Percentiles rank a stretch among this genome's conserved stretches.
These are phyloP conservation scores for Aspiorhynchus laticeps DNA, from an alignment of 2,113 vertebrate species.

Conservation along the genomic window DNA sequence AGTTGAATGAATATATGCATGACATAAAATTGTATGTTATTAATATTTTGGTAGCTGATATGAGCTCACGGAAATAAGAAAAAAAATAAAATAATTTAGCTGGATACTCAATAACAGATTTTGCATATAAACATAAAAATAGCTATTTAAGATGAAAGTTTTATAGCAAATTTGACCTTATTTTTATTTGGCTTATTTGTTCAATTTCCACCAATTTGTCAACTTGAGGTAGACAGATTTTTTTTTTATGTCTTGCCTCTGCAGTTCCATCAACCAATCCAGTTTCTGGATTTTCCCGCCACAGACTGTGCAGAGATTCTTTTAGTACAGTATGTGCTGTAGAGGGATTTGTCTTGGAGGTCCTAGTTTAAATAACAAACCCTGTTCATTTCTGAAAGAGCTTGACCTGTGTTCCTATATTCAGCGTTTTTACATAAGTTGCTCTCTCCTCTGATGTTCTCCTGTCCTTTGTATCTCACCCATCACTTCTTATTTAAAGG, in stretches of 20 bases:
- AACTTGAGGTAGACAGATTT: not conserved
- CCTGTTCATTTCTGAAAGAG: constrained; percentile 56
- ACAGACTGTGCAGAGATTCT: constrained; percentile 6
- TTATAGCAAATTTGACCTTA: not conserved
- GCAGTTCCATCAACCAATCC: not conserved
- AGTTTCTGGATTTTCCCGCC: not conserved
- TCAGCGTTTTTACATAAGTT: constrained; percentile 70
- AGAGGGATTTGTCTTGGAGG: constrained; percentile 47
- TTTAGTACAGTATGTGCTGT: constrained; percentile 51
- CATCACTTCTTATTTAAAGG: constrained; percentile 60
- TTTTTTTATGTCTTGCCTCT: not conserved
- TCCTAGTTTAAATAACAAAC: constrained; percentile 49
- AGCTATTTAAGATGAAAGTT: not conserved
- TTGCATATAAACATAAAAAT: too few relatives aligned
- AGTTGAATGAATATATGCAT: not conserved
- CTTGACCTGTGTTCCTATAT: constrained; percentile 62
- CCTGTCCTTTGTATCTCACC: constrained; percentile 61
- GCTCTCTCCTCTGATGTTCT: constrained; percentile 56
- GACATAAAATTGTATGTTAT: not conserved
- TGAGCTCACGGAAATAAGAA: too few relatives aligned
- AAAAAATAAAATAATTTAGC: too few relatives aligned
- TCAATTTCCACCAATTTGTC: not conserved
- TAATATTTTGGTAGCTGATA: not conserved
- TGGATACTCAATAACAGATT: not conserved
- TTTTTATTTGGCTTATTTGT: not conserved